Percentiles rank a stretch among this genome's conserved stretches.
These are phyloP conservation scores for Thaumetopoea pityocampa DNA, from an alignment of 1,140 invertebrate genomes.

Conservation along the genomic window DNA sequence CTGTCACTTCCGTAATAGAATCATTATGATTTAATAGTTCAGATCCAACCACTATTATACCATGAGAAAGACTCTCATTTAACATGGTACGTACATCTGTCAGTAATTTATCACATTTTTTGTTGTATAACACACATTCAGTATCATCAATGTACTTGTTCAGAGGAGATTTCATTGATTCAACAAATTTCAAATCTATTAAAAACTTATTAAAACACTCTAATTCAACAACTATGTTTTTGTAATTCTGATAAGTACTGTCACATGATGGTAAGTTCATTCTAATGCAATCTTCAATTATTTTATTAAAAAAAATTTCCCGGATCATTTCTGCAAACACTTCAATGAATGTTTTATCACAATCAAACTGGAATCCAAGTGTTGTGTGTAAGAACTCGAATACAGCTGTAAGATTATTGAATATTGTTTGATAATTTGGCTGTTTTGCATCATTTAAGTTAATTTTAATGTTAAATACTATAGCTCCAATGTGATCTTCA, in stretches of 20 bases:
- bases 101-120: constrained; percentile 66
- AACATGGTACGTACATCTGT: constrained; percentile 47
- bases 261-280: constrained; percentile 57
- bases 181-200: constrained; percentile 62
- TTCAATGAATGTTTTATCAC: constrained; percentile 51
- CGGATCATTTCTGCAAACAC: constrained; percentile 49
- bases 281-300: constrained; percentile 61
- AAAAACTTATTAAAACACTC: constrained; percentile 68
- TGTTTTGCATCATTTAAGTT: constrained; percentile 42
- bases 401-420: constrained; percentile 62
- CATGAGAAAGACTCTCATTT: constrained; percentile 51
- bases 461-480: constrained; percentile 65
- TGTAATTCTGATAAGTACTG: constrained; percentile 54
- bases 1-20: constrained; percentile 44
- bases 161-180: constrained; percentile 50
- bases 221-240: constrained; percentile 56
- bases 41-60: constrained; percentile 42
- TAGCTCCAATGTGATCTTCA: constrained; percentile 52
- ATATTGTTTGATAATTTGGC: constrained; percentile 61
- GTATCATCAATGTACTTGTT: constrained; percentile 61
- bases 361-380: constrained; percentile 48
- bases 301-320: constrained; percentile 54
- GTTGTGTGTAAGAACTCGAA: constrained; percentile 67
- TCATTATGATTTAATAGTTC: constrained; percentile 34
- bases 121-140: constrained; percentile 60